phyloP scores from a whole-genome alignment of 2,113 vertebrate genomes.

The Xenus cinereus region DNA sequence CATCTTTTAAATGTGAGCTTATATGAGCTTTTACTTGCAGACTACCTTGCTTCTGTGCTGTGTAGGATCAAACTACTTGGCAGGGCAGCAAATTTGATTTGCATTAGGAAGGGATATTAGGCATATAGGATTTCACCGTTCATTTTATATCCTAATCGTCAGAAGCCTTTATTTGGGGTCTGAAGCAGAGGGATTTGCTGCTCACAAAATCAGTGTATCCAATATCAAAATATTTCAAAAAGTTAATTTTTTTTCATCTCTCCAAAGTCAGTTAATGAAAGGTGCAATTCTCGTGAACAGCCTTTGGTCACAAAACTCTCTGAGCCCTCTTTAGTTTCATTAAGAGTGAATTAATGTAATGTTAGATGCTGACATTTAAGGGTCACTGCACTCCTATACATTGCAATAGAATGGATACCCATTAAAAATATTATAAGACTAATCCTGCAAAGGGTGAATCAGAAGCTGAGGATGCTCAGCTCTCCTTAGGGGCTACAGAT shows the following conservation, averaged over 20 bases:
- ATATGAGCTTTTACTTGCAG: not conserved
- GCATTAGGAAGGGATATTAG: constrained; percentile 7
- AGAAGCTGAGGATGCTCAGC: not conserved
- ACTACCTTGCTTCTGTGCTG: not conserved
- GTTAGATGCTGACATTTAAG: constrained; percentile 60
- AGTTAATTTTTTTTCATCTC: constrained; percentile 42
- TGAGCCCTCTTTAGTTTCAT: constrained; percentile 42
- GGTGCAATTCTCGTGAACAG: constrained; percentile 20
- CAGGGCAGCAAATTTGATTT: constrained; percentile 52
- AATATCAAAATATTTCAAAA: constrained; percentile 61
- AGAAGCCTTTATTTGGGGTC: constrained; percentile 21
- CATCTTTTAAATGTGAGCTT: not conserved
- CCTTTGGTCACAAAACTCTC: constrained; percentile 19
- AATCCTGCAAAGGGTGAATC: not conserved
- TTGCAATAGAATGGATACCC: not conserved
- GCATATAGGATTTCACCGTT: constrained; percentile 57
- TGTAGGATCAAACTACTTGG: constrained; percentile 24
- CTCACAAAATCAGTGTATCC: constrained; percentile 18
- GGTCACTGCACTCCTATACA: constrained; percentile 41
- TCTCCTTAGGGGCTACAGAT: not conserved
- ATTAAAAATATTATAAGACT: constrained; percentile 51
- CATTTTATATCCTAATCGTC: constrained; percentile 51
- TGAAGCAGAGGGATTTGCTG: constrained; percentile 40
- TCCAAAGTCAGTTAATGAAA: constrained; percentile 56
- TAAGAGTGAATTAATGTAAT: constrained; percentile 53